phyloP scores from a whole-genome alignment of 2,888 invertebrate genomes.

The Flabesymbios commensalis region DNA sequence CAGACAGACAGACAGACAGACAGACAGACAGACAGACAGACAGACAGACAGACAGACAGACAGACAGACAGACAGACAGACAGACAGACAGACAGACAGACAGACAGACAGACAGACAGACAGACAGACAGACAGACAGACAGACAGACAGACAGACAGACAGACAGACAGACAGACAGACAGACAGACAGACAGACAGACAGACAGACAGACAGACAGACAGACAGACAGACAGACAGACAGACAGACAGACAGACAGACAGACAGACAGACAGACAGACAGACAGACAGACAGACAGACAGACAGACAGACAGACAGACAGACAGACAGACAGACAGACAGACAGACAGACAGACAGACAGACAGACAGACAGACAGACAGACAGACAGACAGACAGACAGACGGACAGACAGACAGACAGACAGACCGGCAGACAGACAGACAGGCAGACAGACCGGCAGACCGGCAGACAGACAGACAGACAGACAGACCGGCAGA shows the following conservation, averaged over 20 bases:
- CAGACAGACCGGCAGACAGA: no score
- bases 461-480: no score
- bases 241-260: conserved; percentile 8
- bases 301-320: conserved; percentile 9
- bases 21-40: conserved; percentile 9
- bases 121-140: no score
- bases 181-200: conserved; percentile 11
- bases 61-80: conserved; percentile 14
- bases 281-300: conserved; percentile 9
- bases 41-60: conserved; percentile 8
- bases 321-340: conserved; percentile 2
- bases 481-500: no score
- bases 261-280: conserved; percentile 12
- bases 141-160: no score
- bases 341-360: background rate
- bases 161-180: no score
- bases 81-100: conserved; percentile 9
- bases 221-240: conserved; percentile 9
- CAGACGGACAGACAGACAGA: no score
- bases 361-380: background rate
- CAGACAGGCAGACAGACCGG: no score
- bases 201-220: conserved; percentile 7
- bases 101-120: conserved; percentile 12
- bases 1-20: conserved; percentile 9
- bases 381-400: background rate